Conservation (phyloP, 2,888 invertebrate species). For the Malachius bipustulatus region DNA sequence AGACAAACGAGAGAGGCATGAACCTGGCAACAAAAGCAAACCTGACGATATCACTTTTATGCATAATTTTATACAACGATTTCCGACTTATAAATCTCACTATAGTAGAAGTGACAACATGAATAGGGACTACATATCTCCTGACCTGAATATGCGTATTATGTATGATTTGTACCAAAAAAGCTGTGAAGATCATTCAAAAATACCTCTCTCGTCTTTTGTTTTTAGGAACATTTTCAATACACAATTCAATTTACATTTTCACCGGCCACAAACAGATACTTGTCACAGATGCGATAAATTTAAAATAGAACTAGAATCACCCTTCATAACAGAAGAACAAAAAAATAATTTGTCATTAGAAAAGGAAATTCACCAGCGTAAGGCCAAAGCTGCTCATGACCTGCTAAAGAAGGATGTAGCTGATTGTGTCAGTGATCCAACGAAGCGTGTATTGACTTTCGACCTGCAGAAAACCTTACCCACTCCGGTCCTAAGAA, state of each 20-base stretch:
- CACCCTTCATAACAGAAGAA: neutral
- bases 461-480: constrained; percentile 4
- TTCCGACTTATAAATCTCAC: constrained; percentile 3
- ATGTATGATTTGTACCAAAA: neutral
- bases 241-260: constrained; percentile 5
- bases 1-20: no score
- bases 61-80: no score
- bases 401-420: neutral
- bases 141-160: constrained; percentile 4
- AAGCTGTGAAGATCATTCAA: neutral
- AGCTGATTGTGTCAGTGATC: neutral
- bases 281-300: constrained; percentile 3
- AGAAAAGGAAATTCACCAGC: neutral
- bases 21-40: no score
- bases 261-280: constrained; percentile 6
- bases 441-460: neutral
- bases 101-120: constrained; percentile 3
- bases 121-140: neutral
- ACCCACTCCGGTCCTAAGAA: neutral
- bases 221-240: constrained; percentile 4
- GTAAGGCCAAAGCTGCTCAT: neutral
- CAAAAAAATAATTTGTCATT: constrained; percentile 2
- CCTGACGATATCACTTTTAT: no score
- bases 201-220: neutral
- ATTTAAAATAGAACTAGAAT: neutral